Evolutionary conservation across 2,797 vertebrate genomes (phyloP), one percentile per base, ranked within the genome.

Genomic region (Notolabrus celidotus): DNA sequence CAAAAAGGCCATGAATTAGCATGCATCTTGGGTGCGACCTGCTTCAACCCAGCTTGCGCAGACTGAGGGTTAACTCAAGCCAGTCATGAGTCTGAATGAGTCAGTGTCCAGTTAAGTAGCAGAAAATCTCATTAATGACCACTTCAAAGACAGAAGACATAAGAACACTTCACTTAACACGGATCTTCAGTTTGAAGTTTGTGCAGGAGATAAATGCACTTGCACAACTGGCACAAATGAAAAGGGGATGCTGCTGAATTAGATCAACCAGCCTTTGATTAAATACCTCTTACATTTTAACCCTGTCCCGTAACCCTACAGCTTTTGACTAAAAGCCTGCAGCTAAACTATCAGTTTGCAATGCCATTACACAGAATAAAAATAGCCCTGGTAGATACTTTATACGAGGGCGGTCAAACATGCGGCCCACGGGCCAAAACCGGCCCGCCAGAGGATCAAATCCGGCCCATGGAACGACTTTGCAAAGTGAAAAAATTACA

Each of bases 21-120:
- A 89, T 86, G 56, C 81, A 63, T 67, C 68, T 53, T 49, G 75
- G 51, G 38, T 86, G 64, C 61, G 89, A 81, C 84, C 84, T 74
- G 51, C 66, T 86, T 89, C 77, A 65, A 78, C 60, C 46, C 56
- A 58, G 33, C n/a, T 68, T 69, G 46, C 19, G 57, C 56, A 65
- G 76, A 82, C 27, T 69, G 22, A 36, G 54, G 64, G 63, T 75
- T 71, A 54, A 70, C 68, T 67, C 49, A 60, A 79, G 50, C 49
- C 49, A 61, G 45, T 69, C 15, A 0, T 49, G 53, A 53, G 16
- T 60, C 58, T 59, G 74, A 79, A 62, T 53, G 49, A 67, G 68
- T 67, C 64, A 83, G 27, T 25, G 49, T 56, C 42, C 42, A 42
- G 46, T 4, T 50, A 69, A 49, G 20, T 23, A 58, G 25, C 15